phyloP scores from a whole-genome alignment of 2,888 invertebrate genomes.

The Thysanoteuthis rhombus region DNA sequence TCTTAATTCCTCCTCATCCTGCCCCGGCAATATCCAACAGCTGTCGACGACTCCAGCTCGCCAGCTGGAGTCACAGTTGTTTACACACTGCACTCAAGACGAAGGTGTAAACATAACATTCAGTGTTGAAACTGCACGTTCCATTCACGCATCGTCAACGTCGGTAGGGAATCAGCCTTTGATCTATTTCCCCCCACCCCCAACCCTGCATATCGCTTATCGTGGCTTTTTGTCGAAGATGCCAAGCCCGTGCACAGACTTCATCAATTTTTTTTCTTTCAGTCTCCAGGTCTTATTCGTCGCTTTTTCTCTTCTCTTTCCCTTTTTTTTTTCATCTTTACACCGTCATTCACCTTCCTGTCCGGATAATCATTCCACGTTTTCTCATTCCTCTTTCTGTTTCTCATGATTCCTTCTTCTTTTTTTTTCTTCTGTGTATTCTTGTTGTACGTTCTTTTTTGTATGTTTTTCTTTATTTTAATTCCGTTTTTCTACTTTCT shows the following conservation, averaged over 20 bases:
- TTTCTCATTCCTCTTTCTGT: background rate
- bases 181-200: background rate
- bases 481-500: background rate
- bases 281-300: background rate
- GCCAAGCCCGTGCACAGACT: background rate
- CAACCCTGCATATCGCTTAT: background rate
- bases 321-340: no score
- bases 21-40: background rate
- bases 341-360: no score
- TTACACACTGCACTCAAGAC: background rate
- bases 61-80: background rate
- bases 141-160: conserved; percentile 12
- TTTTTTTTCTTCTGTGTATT: background rate
- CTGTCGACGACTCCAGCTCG: background rate
- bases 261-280: background rate
- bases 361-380: no score
- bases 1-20: background rate
- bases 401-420: background rate
- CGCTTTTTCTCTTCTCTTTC: background rate
- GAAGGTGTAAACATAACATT: conserved; percentile 12
- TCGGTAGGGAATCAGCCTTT: background rate
- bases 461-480: background rate
- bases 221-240: background rate
- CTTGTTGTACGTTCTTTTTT: background rate
- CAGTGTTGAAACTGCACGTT: background rate